Base-by-base conservation (phyloP, 2,888 invertebrate genomes). In the Linnaemya vulpina region DNA sequence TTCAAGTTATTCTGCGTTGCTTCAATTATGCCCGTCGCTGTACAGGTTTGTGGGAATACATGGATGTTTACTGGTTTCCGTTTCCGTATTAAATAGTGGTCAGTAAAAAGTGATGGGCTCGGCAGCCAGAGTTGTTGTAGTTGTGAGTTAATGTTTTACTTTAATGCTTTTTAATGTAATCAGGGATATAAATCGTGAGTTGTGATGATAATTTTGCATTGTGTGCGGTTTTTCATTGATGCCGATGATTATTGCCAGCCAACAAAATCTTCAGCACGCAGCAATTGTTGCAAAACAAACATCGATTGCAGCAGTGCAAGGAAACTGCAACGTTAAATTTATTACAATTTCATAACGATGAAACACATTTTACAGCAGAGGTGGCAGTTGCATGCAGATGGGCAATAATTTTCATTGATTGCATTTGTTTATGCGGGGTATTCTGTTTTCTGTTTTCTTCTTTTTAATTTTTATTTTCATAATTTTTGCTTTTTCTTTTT, bases 191-290 rank as follows among this genome's bases (percentile, higher is more conserved):
- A 85, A 82, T 82, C 71, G 75, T 79, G 78, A 82, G 75, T 82
- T 82, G 82, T 82, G 78, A 78, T 82, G 85, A 82, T 85, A 82
- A 85, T 85, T 85, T 82, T 82, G 82, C 78, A 79, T 53, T 79
- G 82, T 85, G 35, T 82, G 82, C 85, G 82, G 67, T 82, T 82
- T 81, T 75, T 53, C 81, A 82, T 70, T 75, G 82, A 85, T 62
- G 85, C 78, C 62, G 81, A 71, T 82, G 85, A 82, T 82, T 82
- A 78, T 82, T 85, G 70, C 74, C 77, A 74, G 58, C 84, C 62
- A 73, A 60, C 67, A 73, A 80, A 30, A 55, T 63, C 71, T 73
- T 46, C 40, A 49, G 38, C 40, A 76, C n/a, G 49, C 71, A 65
- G 65, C 68, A 49, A 60, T 62, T 58, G 20, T 40, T 58, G 60